Percentiles rank a stretch among this genome's conserved stretches.
Conservation (phyloP, 2,113 vertebrate genomes). For the Junco hyemalis region DNA sequence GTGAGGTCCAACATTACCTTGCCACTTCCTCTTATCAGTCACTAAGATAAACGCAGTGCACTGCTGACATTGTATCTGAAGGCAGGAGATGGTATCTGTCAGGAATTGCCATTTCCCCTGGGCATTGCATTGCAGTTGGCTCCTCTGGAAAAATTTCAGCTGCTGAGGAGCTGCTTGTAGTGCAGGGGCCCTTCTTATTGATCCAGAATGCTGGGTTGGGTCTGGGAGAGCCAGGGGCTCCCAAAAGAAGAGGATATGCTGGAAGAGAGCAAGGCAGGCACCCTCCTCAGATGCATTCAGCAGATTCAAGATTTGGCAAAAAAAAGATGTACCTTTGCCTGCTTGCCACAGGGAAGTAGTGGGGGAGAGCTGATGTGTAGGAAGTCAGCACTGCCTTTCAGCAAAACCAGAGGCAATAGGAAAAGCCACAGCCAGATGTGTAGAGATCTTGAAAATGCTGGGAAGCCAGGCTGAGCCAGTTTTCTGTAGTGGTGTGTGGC, state of each 20-base stretch:
- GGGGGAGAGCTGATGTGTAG: neutral
- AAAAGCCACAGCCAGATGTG: neutral
- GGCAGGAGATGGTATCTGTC: conserved; percentile 17
- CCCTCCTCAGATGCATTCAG: neutral
- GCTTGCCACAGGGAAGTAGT: neutral
- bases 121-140: neutral
- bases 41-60: neutral
- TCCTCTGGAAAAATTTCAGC: neutral
- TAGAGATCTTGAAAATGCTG: neutral
- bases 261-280: neutral
- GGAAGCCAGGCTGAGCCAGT: neutral
- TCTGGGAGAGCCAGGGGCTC: neutral
- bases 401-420: neutral
- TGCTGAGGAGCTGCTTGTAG: neutral
- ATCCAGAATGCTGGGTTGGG: fast-evolving
- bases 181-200: fast-evolving
- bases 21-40: neutral
- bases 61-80: neutral
- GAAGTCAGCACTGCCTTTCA: neutral
- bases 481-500: neutral
- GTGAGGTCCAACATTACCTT: neutral
- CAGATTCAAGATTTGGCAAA: neutral
- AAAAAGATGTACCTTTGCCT: neutral
- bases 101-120: neutral
- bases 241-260: neutral